Conservation (phyloP, 1,140 invertebrate species). For the Drosophila truncata region DNA sequence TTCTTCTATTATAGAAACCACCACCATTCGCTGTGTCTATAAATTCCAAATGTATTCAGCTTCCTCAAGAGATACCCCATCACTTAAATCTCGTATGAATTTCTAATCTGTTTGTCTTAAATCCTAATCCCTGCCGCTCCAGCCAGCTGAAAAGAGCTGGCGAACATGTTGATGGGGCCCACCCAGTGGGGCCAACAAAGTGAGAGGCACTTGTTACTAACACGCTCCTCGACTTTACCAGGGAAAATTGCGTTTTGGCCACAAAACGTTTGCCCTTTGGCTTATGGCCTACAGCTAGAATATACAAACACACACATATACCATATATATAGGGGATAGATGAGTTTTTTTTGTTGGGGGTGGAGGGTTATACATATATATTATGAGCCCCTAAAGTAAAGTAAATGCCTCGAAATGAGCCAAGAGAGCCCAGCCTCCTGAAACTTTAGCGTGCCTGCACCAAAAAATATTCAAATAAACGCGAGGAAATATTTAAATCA, state of each 20-base stretch:
- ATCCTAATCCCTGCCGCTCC: constrained; percentile 1
- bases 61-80: not conserved
- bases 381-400: constrained; percentile 47
- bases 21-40: not conserved
- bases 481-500: constrained; percentile 18
- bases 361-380: not conserved
- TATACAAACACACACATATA: not conserved
- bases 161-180: constrained; percentile 33
- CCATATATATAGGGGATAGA: not conserved
- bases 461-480: constrained; percentile 42
- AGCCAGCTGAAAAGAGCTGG: constrained; percentile 13
- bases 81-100: constrained; percentile 40
- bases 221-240: constrained; percentile 26
- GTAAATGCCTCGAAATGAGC: constrained; percentile 37
- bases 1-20: not conserved
- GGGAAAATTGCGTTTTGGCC: constrained; percentile 49
- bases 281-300: constrained; percentile 27
- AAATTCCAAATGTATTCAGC: constrained; percentile 34
- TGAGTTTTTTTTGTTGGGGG: not conserved
- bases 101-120: constrained; percentile 53
- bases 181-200: constrained; percentile 32
- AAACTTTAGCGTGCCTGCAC: constrained; percentile 20
- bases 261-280: constrained; percentile 55
- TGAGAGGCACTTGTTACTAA: constrained; percentile 57
- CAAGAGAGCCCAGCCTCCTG: constrained; percentile 3